Percentiles rank a stretch among this genome's conserved stretches.
These are phyloP conservation scores for Gopherus evgoodei DNA, from an alignment of 2,113 vertebrate genomes.

Conservation along the genomic window DNA sequence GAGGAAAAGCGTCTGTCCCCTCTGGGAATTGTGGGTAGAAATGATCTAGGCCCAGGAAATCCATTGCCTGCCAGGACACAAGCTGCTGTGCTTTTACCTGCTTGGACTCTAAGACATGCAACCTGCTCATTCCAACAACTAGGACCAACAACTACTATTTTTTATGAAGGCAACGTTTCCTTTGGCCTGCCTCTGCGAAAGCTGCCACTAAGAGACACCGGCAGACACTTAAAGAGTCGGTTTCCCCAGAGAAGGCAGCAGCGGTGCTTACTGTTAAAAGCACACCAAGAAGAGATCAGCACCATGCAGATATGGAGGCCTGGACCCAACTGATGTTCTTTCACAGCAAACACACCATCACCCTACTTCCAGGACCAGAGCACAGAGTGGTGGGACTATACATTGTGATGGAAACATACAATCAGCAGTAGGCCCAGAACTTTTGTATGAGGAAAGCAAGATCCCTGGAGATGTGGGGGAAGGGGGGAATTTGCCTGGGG, in stretches of 20 bases:
- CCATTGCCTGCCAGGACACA: neutral
- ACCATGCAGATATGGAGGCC: neutral
- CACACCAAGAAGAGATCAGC: neutral
- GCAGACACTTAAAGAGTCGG: neutral
- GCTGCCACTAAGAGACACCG: neutral
- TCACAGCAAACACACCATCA: rapidly evolving
- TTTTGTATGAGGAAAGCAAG: neutral
- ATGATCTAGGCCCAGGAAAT: rapidly evolving
- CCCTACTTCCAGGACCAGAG: neutral
- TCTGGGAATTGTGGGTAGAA: neutral
- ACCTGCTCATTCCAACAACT: neutral
- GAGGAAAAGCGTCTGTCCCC: neutral
- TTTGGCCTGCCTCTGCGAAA: neutral
- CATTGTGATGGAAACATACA: neutral
- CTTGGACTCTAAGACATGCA: neutral
- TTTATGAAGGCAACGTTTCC: neutral
- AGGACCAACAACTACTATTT: neutral
- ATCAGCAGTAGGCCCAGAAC: too few species aligned
- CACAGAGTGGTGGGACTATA: neutral
- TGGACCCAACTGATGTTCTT: neutral
- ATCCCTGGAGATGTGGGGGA: neutral
- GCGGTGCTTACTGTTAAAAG: neutral
- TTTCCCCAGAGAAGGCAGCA: neutral
- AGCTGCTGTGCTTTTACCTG: neutral
- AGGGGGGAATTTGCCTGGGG: neutral